Base-by-base conservation (phyloP, 2,113 vertebrate species). In the Leptodactylus fuscus region DNA sequence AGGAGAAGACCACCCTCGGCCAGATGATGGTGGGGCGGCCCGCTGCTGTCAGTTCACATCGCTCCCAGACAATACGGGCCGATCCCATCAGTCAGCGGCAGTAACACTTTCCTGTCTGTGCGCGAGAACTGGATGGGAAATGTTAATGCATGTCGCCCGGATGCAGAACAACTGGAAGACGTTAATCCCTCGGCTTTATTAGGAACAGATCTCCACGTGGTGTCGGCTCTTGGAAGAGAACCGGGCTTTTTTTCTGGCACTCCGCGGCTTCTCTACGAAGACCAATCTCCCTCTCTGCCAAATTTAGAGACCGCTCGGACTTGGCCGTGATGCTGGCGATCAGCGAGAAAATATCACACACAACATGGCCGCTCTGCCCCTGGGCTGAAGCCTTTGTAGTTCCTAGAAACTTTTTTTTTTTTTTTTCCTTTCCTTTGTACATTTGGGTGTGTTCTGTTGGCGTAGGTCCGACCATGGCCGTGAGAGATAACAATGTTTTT, bases 1-100 rank as follows among this genome's bases (percentile, higher is more conserved):
- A 62, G 82, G 65, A 32, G 69, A 74, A 34, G 38, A 38, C 41
- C 41, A 77, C 29, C 73, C 29, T 69, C 60, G 22, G 32, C 58
- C 49, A 24, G 36, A 36, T 38, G 16, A 41, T 55, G 27, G 53
- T 27, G 65, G 82, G 81, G 53, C 41, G 38, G 53, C 3, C 73
- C 18, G 51, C 22, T 22, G 67, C 38, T 65, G 38, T 29, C 29
- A 10, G 38, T 4, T 76, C 41, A 13, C 38, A 3, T 18, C 32
- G 18, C 38, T 48, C 49, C 38, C 10, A 11, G 6, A n/a, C 18
- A 48, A 38, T n/a, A 12, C 32, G 5, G 2, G 18, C 24, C 9
- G 44, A 10, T 1, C 32, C n/a, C 6, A 0, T 27, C 73, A 13
- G 12, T 69, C 2, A 34, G 27, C 53, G 53, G 53, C 48, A 34